Evolutionary conservation across 2,888 invertebrate genomes (phyloP).

Genomic region (Rotaria magnacalcarata): DNA sequence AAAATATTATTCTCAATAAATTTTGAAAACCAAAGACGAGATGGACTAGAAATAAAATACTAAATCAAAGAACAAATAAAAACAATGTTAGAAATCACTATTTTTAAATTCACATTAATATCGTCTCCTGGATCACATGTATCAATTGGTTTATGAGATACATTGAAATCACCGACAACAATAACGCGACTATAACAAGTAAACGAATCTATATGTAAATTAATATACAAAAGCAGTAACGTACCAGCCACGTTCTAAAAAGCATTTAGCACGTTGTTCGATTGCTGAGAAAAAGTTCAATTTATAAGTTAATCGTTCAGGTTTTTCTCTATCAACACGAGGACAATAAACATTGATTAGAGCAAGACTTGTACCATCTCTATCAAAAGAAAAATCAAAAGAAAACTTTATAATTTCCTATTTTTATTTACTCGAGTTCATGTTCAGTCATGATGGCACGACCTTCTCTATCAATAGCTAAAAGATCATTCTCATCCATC

Average conservation of each 20-base stretch:
- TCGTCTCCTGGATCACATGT: constrained; percentile 78
- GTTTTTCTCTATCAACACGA: constrained; percentile 59
- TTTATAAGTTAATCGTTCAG: constrained; percentile 60
- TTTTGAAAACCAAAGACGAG: constrained; percentile 77
- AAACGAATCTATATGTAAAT: constrained; percentile 8
- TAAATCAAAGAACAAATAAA: constrained; percentile 41
- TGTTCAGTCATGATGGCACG: constrained; percentile 61
- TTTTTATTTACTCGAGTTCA: constrained; percentile 22
- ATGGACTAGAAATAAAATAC: constrained; percentile 49
- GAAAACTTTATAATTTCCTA: neutral
- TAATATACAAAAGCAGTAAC: neutral
- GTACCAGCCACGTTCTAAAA: constrained; percentile 57
- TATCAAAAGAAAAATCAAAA: constrained; percentile 27
- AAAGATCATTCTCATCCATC: constrained; percentile 53
- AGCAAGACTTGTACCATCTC: constrained; percentile 50
- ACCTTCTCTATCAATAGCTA: constrained; percentile 61
- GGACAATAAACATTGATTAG: constrained; percentile 63
- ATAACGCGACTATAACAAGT: constrained; percentile 59
- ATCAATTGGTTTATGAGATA: constrained; percentile 89
- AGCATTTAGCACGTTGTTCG: constrained; percentile 58
- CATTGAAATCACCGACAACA: constrained; percentile 84
- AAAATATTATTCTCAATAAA: constrained; percentile 66
- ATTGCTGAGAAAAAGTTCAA: constrained; percentile 60
- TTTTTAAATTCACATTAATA: constrained; percentile 48
- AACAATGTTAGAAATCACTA: neutral